Percentiles rank a stretch among this genome's conserved stretches.
Evolutionary conservation across 1,140 invertebrate species (phyloP).

Genomic region (Dufourea novaeangliae): DNA sequence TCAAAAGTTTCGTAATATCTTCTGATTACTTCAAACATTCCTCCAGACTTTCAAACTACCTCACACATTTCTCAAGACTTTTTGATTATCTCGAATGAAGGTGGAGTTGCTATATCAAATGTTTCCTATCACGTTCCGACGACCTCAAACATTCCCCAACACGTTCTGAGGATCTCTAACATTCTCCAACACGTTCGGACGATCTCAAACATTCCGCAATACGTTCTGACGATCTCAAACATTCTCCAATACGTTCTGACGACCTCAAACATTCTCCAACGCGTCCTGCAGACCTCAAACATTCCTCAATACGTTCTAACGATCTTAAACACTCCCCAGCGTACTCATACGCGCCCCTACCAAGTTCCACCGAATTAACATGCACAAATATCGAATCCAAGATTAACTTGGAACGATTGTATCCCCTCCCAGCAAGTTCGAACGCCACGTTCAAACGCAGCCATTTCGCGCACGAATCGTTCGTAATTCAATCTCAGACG

Average conservation of each 20-base stretch:
- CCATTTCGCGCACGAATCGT: background rate
- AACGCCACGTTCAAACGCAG: background rate
- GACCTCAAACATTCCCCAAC: too few relatives aligned
- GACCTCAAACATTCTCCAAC: background rate
- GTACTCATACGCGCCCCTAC: too few relatives aligned
- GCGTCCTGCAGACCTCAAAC: too few relatives aligned
- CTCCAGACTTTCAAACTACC: too few relatives aligned
- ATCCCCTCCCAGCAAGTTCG: background rate
- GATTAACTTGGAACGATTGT: too few relatives aligned
- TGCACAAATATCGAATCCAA: background rate
- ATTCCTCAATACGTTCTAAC: background rate
- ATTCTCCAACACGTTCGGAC: background rate
- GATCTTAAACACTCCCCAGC: background rate
- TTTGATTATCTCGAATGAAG: too few relatives aligned
- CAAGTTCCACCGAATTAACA: background rate
- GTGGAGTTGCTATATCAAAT: too few relatives aligned
- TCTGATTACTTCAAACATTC: too few relatives aligned
- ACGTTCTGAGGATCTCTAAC: too few relatives aligned
- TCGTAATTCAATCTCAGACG: background rate
- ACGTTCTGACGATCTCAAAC: background rate
- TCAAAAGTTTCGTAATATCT: too few relatives aligned
- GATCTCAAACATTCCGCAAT: background rate
- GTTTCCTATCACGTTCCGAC: too few relatives aligned
- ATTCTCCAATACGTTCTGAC: background rate
- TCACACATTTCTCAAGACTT: too few relatives aligned